phyloP scores from a whole-genome alignment of 2,797 vertebrate genomes.

The Phrynocephalus forsythii region DNA sequence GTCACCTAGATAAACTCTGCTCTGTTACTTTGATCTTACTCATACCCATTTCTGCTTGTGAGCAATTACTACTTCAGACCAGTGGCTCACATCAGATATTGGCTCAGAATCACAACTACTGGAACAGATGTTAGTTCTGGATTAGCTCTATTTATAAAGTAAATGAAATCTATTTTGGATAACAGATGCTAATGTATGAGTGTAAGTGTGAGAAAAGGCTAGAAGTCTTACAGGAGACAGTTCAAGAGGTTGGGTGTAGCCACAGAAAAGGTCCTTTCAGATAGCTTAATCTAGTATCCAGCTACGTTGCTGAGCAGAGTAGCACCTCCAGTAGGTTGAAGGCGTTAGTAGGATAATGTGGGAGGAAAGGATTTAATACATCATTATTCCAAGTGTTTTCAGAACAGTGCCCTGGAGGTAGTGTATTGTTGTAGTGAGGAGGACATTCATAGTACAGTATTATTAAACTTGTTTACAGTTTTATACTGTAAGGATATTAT shows the following conservation, averaged over 20 bases:
- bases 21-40: too few relatives aligned
- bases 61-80: too few relatives aligned
- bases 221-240: not conserved
- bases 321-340: not conserved
- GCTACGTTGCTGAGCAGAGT: not conserved
- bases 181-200: too few relatives aligned
- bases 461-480: not conserved
- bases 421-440: not conserved
- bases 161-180: too few relatives aligned
- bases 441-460: not conserved
- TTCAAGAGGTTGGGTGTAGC: not conserved
- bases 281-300: not conserved
- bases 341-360: not conserved
- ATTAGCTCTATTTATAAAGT: too few relatives aligned
- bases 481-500: not conserved
- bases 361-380: not conserved
- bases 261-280: not conserved
- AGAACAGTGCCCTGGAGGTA: not conserved
- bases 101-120: too few relatives aligned
- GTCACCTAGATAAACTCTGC: too few relatives aligned
- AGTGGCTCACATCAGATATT: too few relatives aligned
- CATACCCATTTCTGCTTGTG: too few relatives aligned
- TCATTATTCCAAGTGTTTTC: not conserved
- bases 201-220: not conserved
- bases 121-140: too few relatives aligned